Evolutionary conservation across 37 sponge, comb jelly and placozoan genomes (phyloP).

Genomic region (Spongilla lacustris): DNA sequence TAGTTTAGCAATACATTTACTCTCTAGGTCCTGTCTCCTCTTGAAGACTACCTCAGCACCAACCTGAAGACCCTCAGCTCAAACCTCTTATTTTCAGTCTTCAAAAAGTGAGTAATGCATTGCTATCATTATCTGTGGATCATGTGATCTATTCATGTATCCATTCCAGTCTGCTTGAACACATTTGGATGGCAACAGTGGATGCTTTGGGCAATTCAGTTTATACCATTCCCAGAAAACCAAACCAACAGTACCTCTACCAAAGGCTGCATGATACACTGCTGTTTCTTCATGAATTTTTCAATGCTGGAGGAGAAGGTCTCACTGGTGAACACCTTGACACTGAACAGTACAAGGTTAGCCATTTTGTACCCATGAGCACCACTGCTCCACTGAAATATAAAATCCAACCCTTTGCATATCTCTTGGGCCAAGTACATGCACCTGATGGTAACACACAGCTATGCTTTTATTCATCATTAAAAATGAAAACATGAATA

Average conservation of each 20-base stretch:
- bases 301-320: conserved; percentile 61
- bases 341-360: conserved; percentile 34
- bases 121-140: neutral
- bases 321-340: conserved; percentile 20
- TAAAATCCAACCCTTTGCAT: too few species aligned
- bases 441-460: too few species aligned
- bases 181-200: conserved; percentile 33
- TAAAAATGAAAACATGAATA: too few species aligned
- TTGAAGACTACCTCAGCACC: conserved; percentile 41
- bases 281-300: conserved; percentile 28
- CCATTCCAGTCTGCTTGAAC: conserved; percentile 28
- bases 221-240: conserved; percentile 7
- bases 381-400: too few species aligned
- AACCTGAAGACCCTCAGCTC: conserved; percentile 48
- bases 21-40: conserved; percentile 25
- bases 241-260: neutral
- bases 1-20: neutral
- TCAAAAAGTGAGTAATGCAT: conserved; percentile 23
- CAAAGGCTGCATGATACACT: conserved; percentile 5
- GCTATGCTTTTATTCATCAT: too few species aligned
- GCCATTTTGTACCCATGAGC: neutral
- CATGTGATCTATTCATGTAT: neutral
- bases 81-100: conserved; percentile 22
- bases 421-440: too few species aligned
- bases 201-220: neutral